phyloP scores from a whole-genome alignment of 2,797 vertebrate species.

The Cygnus olor region DNA sequence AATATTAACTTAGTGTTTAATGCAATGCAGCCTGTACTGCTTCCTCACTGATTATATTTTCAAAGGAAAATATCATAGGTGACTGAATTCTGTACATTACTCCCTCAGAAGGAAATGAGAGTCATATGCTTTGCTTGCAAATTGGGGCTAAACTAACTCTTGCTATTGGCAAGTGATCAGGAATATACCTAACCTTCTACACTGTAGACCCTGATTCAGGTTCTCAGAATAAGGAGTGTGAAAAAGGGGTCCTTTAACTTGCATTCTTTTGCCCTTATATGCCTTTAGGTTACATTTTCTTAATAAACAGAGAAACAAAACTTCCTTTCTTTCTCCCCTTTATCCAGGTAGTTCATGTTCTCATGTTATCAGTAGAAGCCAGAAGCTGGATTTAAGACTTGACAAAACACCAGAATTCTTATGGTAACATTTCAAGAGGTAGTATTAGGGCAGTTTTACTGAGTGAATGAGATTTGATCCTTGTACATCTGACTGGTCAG shows the following conservation, averaged over 20 bases:
- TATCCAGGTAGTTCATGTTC: not conserved
- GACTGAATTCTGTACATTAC: not conserved
- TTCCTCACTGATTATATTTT: not conserved
- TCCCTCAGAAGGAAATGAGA: not conserved
- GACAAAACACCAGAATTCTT: not conserved
- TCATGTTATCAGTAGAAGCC: not conserved
- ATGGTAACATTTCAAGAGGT: not conserved
- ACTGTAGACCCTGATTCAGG: not conserved
- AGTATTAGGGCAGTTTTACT: not conserved
- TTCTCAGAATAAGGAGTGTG: not conserved
- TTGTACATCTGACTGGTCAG: not conserved
- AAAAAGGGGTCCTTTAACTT: not conserved
- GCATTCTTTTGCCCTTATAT: not conserved
- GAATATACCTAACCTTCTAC: not conserved
- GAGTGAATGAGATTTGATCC: not conserved
- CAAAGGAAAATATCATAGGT: not conserved
- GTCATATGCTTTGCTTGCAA: not conserved
- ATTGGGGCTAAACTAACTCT: not conserved
- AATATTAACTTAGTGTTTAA: not conserved
- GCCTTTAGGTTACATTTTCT: not conserved
- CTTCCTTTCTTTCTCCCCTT: not conserved
- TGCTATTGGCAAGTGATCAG: not conserved
- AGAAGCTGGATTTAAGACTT: not conserved
- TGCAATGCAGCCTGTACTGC: accelerated
- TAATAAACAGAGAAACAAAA: not conserved